phyloP scores from a whole-genome alignment of 2,888 invertebrate genomes.

The Pseudeuparius sepicola region DNA sequence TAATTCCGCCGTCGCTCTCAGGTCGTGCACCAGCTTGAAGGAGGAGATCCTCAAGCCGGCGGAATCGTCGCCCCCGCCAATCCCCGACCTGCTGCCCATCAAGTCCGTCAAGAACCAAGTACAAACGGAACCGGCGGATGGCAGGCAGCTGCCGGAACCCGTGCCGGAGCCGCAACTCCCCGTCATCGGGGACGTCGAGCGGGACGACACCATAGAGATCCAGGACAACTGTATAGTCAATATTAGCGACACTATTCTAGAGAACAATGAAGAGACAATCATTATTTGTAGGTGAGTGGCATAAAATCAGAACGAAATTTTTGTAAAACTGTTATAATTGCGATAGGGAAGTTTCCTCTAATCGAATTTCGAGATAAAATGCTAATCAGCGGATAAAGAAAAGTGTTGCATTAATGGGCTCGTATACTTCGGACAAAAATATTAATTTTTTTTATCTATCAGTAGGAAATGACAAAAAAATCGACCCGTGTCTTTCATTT shows the following conservation, averaged over 20 bases:
- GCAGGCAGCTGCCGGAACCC: conserved; percentile 26
- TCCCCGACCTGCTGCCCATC: conserved; percentile 38
- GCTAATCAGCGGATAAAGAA: too few species aligned
- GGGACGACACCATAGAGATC: conserved; percentile 23
- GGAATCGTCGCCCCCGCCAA: conserved; percentile 29
- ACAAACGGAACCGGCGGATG: conserved; percentile 25
- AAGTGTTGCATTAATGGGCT: too few species aligned
- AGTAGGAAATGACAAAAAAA: too few species aligned
- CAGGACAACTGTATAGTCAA: conserved; percentile 35
- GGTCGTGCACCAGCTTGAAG: conserved; percentile 43
- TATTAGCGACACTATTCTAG: conserved; percentile 36
- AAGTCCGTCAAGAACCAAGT: conserved; percentile 30
- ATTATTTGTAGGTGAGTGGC: conserved; percentile 33
- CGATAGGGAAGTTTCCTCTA: not conserved
- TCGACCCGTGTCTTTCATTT: too few species aligned
- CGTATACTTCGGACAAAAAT: too few species aligned
- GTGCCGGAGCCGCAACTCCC: conserved; percentile 13
- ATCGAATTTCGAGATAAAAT: too few species aligned
- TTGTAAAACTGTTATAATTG: not conserved
- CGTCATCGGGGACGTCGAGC: conserved; percentile 12
- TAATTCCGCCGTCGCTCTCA: too few species aligned
- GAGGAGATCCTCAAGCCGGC: conserved; percentile 22
- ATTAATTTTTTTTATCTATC: too few species aligned
- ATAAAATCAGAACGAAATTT: not conserved
- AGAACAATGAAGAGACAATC: conserved; percentile 38